phyloP scores from a whole-genome alignment of 2,113 vertebrate genomes.

The Platysteira castanea region DNA sequence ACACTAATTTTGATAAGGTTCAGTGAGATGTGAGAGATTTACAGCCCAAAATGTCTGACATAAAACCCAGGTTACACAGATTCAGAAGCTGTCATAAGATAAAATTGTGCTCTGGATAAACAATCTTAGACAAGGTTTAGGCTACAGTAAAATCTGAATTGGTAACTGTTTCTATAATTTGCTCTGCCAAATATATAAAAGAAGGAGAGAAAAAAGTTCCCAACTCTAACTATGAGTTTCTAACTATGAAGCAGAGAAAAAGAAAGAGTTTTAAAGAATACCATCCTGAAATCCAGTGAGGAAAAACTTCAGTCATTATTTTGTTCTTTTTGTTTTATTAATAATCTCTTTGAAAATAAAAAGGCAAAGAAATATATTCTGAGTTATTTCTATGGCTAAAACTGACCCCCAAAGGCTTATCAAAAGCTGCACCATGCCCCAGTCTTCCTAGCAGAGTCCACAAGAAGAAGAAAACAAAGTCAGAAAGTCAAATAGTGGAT shows the following conservation, averaged over 20 bases:
- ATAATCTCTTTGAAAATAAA: not conserved
- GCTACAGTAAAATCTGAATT: not conserved
- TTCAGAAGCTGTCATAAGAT: not conserved
- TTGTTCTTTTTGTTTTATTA: not conserved
- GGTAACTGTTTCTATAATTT: not conserved
- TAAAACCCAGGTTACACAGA: not conserved
- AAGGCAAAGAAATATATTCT: not conserved
- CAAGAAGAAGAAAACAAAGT: not conserved
- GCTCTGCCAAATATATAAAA: not conserved
- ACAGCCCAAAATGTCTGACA: not conserved
- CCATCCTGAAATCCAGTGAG: not conserved
- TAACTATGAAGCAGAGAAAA: not conserved
- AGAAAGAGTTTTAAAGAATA: not conserved
- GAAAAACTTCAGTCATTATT: not conserved
- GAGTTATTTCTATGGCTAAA: not conserved
- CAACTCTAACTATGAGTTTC: not conserved
- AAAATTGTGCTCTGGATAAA: not conserved
- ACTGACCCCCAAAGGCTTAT: not conserved
- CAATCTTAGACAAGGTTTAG: not conserved
- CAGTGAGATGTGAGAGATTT: not conserved
- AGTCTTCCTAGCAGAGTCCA: not conserved
- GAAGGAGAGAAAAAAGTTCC: not conserved
- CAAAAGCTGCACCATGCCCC: not conserved
- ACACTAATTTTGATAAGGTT: not conserved
- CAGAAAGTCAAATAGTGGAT: not conserved